Percentiles rank a stretch among this genome's conserved stretches.
These are phyloP conservation scores for Scatophagus argus DNA, from an alignment of 2,113 vertebrate species.

Conservation along the genomic window DNA sequence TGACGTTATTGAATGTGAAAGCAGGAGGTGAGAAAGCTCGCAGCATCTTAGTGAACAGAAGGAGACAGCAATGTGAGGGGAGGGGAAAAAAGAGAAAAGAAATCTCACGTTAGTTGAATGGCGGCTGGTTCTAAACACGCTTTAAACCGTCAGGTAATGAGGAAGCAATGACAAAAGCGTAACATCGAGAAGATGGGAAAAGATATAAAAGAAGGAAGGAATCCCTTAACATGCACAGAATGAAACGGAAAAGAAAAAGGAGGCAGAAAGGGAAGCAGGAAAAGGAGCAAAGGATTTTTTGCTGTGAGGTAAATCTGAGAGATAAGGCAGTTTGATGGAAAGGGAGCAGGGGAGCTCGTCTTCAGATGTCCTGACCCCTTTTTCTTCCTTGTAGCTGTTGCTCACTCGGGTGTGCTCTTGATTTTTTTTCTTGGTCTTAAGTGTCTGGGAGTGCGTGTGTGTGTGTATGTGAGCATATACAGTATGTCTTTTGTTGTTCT, in stretches of 20 bases:
- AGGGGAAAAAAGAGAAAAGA: neutral
- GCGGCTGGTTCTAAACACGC: conserved; percentile 2
- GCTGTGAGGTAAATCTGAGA: neutral
- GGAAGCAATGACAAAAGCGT: conserved; percentile 4
- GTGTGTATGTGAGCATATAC: conserved; percentile 17
- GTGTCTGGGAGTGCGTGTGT: conserved; percentile 18
- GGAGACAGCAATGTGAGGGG: conserved; percentile 13
- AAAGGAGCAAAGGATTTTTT: conserved; percentile 1
- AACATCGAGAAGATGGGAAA: conserved; percentile 7
- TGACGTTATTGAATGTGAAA: conserved; percentile 53
- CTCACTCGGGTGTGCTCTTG: conserved; percentile 52
- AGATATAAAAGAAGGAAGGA: neutral
- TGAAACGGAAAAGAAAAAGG: no score
- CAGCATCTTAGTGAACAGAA: neutral
- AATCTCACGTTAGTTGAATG: conserved; percentile 41
- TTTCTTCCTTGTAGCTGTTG: conserved; percentile 54
- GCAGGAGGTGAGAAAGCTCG: conserved; percentile 28
- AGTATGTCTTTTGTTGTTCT: conserved; percentile 18
- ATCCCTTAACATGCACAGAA: neutral
- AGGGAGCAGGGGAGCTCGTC: conserved; percentile 45
- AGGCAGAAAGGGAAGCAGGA: neutral
- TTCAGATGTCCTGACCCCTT: conserved; percentile 65
- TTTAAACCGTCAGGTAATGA: conserved; percentile 20
- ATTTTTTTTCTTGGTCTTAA: conserved; percentile 39
- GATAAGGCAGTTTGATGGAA: conserved; percentile 52